Base-by-base conservation (phyloP, 2,797 vertebrate species). In the Sebastiscus tertius region DNA sequence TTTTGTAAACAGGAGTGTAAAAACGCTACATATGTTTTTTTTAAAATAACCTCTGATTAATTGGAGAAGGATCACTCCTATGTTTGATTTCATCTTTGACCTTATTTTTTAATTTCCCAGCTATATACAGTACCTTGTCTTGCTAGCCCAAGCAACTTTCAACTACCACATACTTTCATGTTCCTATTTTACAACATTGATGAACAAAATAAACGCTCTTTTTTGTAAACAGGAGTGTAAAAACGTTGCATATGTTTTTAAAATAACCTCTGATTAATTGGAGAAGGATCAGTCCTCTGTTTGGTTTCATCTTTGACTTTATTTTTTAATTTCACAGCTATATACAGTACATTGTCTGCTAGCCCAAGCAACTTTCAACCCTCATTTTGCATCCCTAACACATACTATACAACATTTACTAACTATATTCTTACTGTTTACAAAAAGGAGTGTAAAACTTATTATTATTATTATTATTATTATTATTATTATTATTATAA, bases 211-310 rank as follows among this genome's bases (percentile, higher is more conserved):
- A 24, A 24, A 24, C 24, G 2, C 24, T 24, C 24, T 24, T 24
- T 24, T 24, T 24, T 24, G 24, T 24, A 24, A 24, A 24, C 24
- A 24, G 36, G 36, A 39, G 36, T 39, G 36, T 39, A 1, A 39
- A 39, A 39, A 26, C 1, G 3, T 68, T 85, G 73, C 81, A 83
- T 80, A 79, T 31, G 80, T 77, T 89, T 91, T 92, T 26, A 12
- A 81, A 86, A 66, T 84, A 75, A 79, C 83, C 83, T 70, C 71
- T 46, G 13, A 65, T 66, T 66, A 34, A 61, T 65, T 65, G 3
- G 79, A 62, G 27, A 66, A 78, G 79, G 26, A 24, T 79, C 29
- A 27, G n/a, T 33, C 27, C 12, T 42, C 1, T 63, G 11, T 62
- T 58, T 54, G 16, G 6, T 39, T 64, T 70, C 3, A 54, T 34